Evolutionary conservation across 1,140 invertebrate genomes (phyloP), one percentile per base, ranked within the genome.

Genomic region (Lanistes nyassanus): DNA sequence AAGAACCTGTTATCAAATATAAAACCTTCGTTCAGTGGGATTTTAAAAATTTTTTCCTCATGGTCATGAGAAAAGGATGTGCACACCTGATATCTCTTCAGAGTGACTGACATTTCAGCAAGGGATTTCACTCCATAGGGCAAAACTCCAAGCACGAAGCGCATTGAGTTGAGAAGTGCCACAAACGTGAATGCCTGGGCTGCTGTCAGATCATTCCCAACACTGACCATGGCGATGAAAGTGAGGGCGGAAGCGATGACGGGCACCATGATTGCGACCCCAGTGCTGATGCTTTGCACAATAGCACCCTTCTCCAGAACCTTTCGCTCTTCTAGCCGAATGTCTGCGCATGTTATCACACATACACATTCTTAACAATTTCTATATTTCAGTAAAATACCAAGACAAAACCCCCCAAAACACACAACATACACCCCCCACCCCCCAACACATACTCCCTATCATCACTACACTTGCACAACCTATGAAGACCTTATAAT

Each of bases 221-320:
- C 86, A 26, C 89, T 84, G n/a, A 93, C 90, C 78, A 93, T 91
- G n/a, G 90, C 88, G 26, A 93, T 84, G 80, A 94, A 93, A 3
- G 92, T 93, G 55, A 92, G 85, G 68, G 93, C 92, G 7, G 91
- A 90, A 0, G 92, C 90, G 65, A 94, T 89, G 56, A 92, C 88
- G 21, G 93, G 92, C 53, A 93, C 89, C 39, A 93, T 90, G n/a
- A 92, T 90, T 53, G 92, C 90, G 37, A 92, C 84, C 7, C 93
- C 92, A 42, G 92, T 90, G 77, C 91, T 92, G 26, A 93, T 81
- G 82, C 92, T 93, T 81, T 92, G 91, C 0, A 92, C 89, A 79
- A 92, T 92, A 2, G 92, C 91, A 76, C 89, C 90, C 82, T 91
- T 92, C 80, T 91, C 88, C 3, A 94, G 79, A 70, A 90, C 87